Conservation (phyloP, 23 tunicate species). For the Diplosoma virens region DNA sequence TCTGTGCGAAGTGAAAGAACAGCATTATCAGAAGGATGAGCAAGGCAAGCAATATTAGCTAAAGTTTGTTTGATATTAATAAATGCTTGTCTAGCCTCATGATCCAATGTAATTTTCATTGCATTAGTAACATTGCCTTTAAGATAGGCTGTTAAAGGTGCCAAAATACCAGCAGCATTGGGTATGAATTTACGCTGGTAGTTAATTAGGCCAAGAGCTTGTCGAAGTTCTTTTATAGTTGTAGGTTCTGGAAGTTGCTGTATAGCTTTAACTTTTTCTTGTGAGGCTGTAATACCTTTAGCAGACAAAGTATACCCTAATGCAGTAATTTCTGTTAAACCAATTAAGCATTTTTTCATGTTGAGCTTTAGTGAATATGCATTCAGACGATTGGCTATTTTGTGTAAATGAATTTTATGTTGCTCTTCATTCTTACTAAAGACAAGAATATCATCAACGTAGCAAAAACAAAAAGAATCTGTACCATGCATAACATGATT, state of each 20-base stretch:
- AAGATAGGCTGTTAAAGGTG: not conserved
- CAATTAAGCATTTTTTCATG: conserved; percentile 25
- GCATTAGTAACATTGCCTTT: conserved; percentile 4
- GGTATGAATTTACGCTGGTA: conserved; percentile 6
- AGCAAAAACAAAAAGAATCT: conserved; percentile 16
- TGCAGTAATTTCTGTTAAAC: not conserved
- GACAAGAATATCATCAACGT: conserved; percentile 11
- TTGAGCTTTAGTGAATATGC: conserved; percentile 3
- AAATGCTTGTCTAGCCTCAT: conserved; percentile 20
- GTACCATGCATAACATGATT: conserved; percentile 9
- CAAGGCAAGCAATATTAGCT: conserved; percentile 1
- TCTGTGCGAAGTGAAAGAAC: conserved; percentile 13
- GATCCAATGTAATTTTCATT: not conserved
- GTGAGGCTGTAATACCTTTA: conserved; percentile 21
- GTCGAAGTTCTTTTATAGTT: conserved; percentile 9
- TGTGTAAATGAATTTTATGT: conserved; percentile 8
- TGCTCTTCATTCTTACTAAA: not conserved
- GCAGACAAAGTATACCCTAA: conserved; percentile 16
- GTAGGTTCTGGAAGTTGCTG: conserved; percentile 22
- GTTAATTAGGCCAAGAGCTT: conserved; percentile 16
- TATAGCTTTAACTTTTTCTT: conserved; percentile 21
- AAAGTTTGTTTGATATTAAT: not conserved
- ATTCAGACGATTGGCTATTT: conserved; percentile 1
- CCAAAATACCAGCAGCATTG: conserved; percentile 27
- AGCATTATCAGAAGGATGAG: conserved; percentile 9